Base-by-base conservation (phyloP, 2,113 vertebrate species). In the Salvelinus fontinalis region DNA sequence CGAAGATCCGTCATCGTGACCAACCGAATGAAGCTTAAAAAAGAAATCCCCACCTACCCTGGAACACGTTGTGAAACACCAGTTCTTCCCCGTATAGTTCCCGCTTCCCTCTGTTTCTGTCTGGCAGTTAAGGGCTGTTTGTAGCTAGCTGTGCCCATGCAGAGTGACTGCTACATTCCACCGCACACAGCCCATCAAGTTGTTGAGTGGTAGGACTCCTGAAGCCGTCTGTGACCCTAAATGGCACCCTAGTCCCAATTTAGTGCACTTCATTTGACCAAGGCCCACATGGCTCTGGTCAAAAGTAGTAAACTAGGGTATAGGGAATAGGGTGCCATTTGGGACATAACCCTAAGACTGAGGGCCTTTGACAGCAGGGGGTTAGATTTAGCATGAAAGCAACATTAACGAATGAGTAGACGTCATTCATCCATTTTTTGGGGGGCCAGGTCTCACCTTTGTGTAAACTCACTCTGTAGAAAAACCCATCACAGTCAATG, bases 1-100 rank as follows among this genome's bases (percentile, higher is more conserved):
- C 49, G 16, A 66, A 64, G 69, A 72, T 76, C 69, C 57, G 74
- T 85, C 79, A 83, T 79, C 79, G 77, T 83, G 81, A 80, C 71
- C 27, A 70, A 80, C 68, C 34, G 69, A 81, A 85, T 77, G 73
- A 80, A 85, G 77, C 76, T 34, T 77, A 80, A 75, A 31, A 0
- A 5, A 31, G 5, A 87, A 83, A 77, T 81, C 80, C 83, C 86
- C 77, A 74, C 79, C 75, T 67, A 77, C 76, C 79, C 16, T 18
- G 26, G 31, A 67, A 34, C 9, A 64, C 70, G 48, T 82, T 85
- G 83, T 85, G 81, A 78, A 83, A 85, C 73, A 54, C 66, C 12
- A 59, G 74, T 71, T 81, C 75, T 54, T 54, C 51, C 51, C 51
- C 76, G 39, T 44, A 54, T 54, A 14, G 51, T 54, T 54, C 51